Evolutionary conservation across 2,888 invertebrate genomes (phyloP).

Genomic region (Drosophila imparisetae): DNA sequence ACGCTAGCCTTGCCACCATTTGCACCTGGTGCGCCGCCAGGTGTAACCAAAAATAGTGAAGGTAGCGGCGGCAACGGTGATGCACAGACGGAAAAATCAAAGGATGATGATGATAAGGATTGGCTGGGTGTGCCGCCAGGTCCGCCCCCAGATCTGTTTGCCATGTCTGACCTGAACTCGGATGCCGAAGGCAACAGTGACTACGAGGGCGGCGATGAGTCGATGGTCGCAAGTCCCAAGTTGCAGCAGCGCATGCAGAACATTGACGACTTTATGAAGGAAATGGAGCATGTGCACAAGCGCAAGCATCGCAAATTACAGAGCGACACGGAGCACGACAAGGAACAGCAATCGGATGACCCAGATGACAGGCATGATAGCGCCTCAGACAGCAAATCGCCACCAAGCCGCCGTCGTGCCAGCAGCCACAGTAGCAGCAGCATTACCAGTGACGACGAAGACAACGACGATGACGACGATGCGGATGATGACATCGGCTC

Average conservation of each 20-base stretch:
- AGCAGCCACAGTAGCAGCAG: conserved; percentile 32
- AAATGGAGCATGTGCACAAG: conserved; percentile 94
- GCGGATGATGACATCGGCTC: conserved; percentile 44
- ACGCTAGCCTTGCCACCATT: conserved; percentile 83
- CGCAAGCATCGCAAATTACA: conserved; percentile 89
- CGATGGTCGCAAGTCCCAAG: conserved; percentile 64
- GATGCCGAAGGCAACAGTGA: conserved; percentile 81
- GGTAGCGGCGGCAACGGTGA: conserved; percentile 9
- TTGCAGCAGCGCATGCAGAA: conserved; percentile 96
- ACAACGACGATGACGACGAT: conserved; percentile 46
- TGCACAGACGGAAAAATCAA: conserved; percentile 63
- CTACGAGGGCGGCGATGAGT: conserved; percentile 80
- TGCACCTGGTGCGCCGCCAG: conserved; percentile 88
- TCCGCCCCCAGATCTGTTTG: conserved; percentile 90
- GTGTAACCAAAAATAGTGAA: conserved; percentile 91
- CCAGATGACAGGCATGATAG: conserved; percentile 52
- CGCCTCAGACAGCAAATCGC: conserved; percentile 53
- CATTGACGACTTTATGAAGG: conserved; percentile 96
- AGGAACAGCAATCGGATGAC: conserved; percentile 31
- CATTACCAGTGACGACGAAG: conserved; percentile 36
- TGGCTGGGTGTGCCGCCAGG: conserved; percentile 95
- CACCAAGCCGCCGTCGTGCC: conserved; percentile 19
- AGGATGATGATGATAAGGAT: conserved; percentile 85
- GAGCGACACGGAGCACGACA: conserved; percentile 84
- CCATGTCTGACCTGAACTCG: conserved; percentile 87